phyloP scores from a whole-genome alignment of 2,888 invertebrate species.

The Girardia tigrina region DNA sequence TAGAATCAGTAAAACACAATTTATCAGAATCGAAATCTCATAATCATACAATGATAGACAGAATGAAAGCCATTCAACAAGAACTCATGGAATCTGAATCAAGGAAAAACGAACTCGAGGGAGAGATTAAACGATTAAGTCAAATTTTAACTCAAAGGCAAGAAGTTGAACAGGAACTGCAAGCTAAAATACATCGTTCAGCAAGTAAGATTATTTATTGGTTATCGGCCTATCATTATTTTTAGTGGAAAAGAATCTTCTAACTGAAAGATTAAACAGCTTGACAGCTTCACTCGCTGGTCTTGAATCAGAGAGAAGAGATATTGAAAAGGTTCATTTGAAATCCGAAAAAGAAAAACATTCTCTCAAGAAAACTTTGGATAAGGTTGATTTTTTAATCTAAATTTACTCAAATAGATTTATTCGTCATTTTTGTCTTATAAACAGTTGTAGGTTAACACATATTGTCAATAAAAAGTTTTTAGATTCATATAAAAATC shows the following conservation, averaged over 20 bases:
- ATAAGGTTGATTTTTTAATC: no score
- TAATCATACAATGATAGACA: conserved; percentile 46
- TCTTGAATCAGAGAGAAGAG: conserved; percentile 64
- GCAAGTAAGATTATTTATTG: background rate
- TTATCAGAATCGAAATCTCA: conserved; percentile 49
- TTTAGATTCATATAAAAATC: no score
- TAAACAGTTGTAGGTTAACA: no score
- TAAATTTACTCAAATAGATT: no score
- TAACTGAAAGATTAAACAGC: conserved; percentile 63
- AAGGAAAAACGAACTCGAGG: conserved; percentile 47
- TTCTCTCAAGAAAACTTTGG: conserved; percentile 49
- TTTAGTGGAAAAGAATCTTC: conserved; percentile 54
- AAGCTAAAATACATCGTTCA: conserved; percentile 58
- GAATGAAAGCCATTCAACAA: conserved; percentile 44
- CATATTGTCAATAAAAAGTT: no score
- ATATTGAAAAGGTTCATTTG: conserved; percentile 56
- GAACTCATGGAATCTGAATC: conserved; percentile 47
- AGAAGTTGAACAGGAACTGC: conserved; percentile 62
- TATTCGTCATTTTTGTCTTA: no score
- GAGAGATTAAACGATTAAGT: conserved; percentile 42
- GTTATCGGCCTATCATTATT: background rate
- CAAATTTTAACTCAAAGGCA: conserved; percentile 45
- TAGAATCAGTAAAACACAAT: conserved; percentile 59
- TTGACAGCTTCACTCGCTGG: conserved; percentile 52
- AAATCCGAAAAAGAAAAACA: conserved; percentile 53